Conservation (phyloP, 2,797 vertebrate species). For the Fundulus diaphanus region DNA sequence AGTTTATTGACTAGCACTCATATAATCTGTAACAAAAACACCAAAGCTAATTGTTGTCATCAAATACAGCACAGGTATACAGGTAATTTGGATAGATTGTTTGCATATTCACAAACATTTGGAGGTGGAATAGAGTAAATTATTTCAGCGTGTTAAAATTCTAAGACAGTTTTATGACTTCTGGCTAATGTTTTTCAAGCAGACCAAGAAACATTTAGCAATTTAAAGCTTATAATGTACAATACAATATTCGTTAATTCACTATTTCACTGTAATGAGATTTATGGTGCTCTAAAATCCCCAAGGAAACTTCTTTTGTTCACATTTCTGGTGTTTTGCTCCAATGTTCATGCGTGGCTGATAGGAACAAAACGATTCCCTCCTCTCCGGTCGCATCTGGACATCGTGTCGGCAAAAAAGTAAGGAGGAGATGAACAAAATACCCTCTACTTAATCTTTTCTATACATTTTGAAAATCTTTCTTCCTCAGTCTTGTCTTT, state of each 20-base stretch:
- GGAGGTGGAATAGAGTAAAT: not conserved
- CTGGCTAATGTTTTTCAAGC: conserved; percentile 31
- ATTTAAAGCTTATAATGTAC: conserved; percentile 47
- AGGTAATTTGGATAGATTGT: not conserved
- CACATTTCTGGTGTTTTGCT: conserved; percentile 25
- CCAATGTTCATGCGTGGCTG: conserved; percentile 53
- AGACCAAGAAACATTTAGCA: conserved; percentile 28
- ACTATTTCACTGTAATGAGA: conserved; percentile 45
- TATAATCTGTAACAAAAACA: not conserved
- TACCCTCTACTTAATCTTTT: not conserved
- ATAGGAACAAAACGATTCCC: conserved; percentile 48
- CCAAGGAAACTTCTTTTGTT: conserved; percentile 10
- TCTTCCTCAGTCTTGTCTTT: conserved; percentile 15
- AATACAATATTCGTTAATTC: conserved; percentile 63
- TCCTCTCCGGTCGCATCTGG: conserved; percentile 32
- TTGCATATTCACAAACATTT: not conserved
- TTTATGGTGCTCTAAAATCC: conserved; percentile 60
- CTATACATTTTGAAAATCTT: conserved; percentile 6
- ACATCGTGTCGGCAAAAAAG: conserved; percentile 40
- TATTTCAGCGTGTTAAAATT: not conserved
- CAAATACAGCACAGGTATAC: not conserved
- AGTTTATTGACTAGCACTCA: not conserved
- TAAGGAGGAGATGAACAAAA: conserved; percentile 33
- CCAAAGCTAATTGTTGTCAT: not conserved
- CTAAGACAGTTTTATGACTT: conserved; percentile 29